A percentile compares a stretch with the other conserved stretches of the same genome.
Evolutionary conservation across 2,888 invertebrate genomes (phyloP).

Genomic region (Vandiemenella viatica): DNA sequence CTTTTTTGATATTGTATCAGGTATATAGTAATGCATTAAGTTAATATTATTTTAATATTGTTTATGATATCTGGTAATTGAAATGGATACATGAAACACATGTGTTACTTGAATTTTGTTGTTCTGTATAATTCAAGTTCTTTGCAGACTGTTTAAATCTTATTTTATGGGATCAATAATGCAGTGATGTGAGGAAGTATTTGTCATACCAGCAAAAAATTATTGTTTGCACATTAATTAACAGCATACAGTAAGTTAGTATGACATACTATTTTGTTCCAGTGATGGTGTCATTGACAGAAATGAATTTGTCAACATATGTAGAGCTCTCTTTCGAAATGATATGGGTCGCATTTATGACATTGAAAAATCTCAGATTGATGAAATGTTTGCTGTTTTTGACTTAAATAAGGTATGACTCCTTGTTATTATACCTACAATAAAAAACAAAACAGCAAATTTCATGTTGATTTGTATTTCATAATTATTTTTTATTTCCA

Average conservation of each 20-base stretch:
- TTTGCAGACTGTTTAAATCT: no score
- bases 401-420: conserved; percentile 44
- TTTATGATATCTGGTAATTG: no score
- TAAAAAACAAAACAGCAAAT: background rate
- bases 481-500: background rate
- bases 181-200: no score
- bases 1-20: no score
- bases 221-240: no score
- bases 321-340: conserved; percentile 72
- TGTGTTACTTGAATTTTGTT: no score
- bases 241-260: background rate
- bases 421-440: background rate
- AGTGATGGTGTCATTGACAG: conserved; percentile 65
- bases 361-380: conserved; percentile 50
- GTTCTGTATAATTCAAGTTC: no score
- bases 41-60: no score
- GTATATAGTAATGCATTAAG: no score
- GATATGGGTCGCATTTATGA: conserved; percentile 72
- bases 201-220: no score
- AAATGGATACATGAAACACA: no score
- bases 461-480: background rate
- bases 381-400: conserved; percentile 66
- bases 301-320: conserved; percentile 64
- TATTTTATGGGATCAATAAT: no score
- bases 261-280: conserved; percentile 10